These are phyloP conservation scores for Glandiceps talaboti DNA, from an alignment of 53 echinoderm and acorn worm genomes.

Conservation along the genomic window DNA sequence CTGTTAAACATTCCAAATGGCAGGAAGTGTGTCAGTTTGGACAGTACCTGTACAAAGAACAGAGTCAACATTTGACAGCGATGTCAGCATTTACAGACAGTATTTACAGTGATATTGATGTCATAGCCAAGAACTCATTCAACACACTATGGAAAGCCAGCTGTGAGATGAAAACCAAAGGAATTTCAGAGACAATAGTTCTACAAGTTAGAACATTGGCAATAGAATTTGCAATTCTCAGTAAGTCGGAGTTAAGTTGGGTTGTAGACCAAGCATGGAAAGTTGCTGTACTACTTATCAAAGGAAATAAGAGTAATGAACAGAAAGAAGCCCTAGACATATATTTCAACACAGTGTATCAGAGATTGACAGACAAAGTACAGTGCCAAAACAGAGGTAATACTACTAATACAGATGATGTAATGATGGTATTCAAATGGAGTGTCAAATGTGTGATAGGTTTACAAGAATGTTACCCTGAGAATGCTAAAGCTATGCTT, in stretches of 20 bases:
- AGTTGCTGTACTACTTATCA: constrained; percentile 44
- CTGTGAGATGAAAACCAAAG: constrained; percentile 33
- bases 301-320: constrained; percentile 26
- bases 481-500: not conserved
- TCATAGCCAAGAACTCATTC: constrained; percentile 76
- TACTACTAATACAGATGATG: not conserved
- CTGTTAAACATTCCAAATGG: constrained; percentile 36
- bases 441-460: no score
- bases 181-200: constrained; percentile 28
- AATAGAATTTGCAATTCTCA: constrained; percentile 51
- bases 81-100: constrained; percentile 18
- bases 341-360: constrained; percentile 17
- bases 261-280: constrained; percentile 50
- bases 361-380: constrained; percentile 2
- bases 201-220: constrained; percentile 48
- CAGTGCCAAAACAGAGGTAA: not conserved
- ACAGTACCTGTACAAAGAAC: constrained; percentile 31
- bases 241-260: constrained; percentile 49
- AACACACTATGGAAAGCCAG: constrained; percentile 84
- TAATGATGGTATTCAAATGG: not conserved
- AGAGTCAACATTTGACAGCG: constrained; percentile 15
- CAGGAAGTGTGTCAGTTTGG: constrained; percentile 50
- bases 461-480: not conserved
- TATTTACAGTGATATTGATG: constrained; percentile 71
- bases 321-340: no score